These are phyloP conservation scores for Puffinus mauretanicus DNA, from an alignment of 2,113 vertebrate species.

Conservation along the genomic window DNA sequence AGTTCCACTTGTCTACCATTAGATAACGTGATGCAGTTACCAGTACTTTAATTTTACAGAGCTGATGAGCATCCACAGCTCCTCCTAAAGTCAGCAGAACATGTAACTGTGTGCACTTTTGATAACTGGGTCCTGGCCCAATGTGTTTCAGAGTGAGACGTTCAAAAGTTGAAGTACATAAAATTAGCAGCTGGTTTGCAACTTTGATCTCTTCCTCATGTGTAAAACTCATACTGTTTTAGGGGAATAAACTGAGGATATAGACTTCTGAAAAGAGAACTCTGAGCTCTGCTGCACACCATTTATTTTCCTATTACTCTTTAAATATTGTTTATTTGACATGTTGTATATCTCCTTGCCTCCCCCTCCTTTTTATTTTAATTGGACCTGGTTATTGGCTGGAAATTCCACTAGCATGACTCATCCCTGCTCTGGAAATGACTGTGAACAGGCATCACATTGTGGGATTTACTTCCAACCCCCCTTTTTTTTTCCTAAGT, in stretches of 20 bases:
- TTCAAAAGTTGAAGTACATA: not conserved
- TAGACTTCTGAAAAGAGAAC: not conserved
- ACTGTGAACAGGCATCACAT: not conserved
- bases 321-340: not conserved
- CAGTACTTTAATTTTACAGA: not conserved
- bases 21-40: not conserved
- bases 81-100: not conserved
- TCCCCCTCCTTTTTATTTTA: not conserved
- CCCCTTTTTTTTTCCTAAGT: not conserved
- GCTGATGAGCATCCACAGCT: not conserved
- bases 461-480: not conserved
- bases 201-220: not conserved
- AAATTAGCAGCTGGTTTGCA: not conserved
- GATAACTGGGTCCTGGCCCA: not conserved
- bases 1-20: not conserved
- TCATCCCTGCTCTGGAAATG: not conserved
- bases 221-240: not conserved
- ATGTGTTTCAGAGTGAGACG: not conserved
- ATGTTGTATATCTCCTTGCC: not conserved
- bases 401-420: constrained; percentile 28
- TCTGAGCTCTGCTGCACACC: not conserved
- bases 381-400: constrained; percentile 14
- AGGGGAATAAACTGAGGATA: not conserved
- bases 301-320: constrained; percentile 33
- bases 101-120: not conserved